Evolutionary conservation across 2,888 invertebrate species (phyloP), one percentile per base, ranked within the genome.

Genomic region (Diaphora mendica): DNA sequence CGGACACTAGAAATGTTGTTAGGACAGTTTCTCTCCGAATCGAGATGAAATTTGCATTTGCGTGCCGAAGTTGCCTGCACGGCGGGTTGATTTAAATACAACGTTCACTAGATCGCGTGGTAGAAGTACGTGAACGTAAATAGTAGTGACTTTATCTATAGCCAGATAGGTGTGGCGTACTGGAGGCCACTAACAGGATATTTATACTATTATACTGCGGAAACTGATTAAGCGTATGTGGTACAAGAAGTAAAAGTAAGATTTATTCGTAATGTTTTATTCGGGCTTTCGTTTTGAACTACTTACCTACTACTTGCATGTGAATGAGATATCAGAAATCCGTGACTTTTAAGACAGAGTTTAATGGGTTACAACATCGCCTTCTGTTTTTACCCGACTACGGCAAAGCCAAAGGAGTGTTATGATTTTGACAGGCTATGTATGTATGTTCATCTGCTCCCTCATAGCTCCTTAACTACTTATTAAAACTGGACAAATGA

Each of bases 1-100:
- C 72, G 81, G 77, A 77, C 81, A 79, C 72, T 73, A 76, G 80
- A 79, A 83, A 80, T 73, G 81, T 82, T 83, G 85, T 81, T 78
- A 82, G 85, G 87, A 89, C 87, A 86, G 87, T 91, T 91, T 88
- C 89, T 80, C 88, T 89, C 84, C 87, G 87, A 89, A 91, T 92
- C 90, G 88, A 91, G 91, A 92, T 91, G 87, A 88, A 92, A 93
- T 93, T 93, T 91, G 91, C 93, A 93, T 93, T 91, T 87, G 91
- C 91, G 89, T 91, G 89, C 87, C 85, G 84, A 85, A 87, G 88
- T 86, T 88, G 84, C 86, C 23, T 79, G 80, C 77, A 66, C 51
- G 74, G 79, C 77, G 72, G 77, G 71, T 84, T 87, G 88, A 89
- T 90, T 91, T 91, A 91, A 91, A 91, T 90, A 89, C 88, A 86